Evolutionary conservation across 2,888 invertebrate genomes (phyloP).

Genomic region (Peribatodes rhomboidaria): DNA sequence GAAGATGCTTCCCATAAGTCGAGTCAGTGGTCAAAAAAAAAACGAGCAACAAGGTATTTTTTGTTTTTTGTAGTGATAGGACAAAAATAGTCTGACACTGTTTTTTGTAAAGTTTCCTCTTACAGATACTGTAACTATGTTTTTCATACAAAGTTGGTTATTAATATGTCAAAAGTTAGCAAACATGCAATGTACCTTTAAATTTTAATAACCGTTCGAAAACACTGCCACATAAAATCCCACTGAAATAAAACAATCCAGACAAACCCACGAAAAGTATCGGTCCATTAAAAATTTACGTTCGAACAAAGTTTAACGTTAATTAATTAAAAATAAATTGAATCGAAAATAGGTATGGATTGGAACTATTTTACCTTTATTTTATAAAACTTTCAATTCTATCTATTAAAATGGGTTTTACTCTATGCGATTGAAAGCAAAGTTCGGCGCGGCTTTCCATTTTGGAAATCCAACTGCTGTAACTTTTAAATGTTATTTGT

Average conservation of each 20-base stretch:
- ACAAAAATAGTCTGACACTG: too few relatives aligned
- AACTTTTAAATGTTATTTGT: constrained; percentile 59
- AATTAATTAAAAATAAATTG: constrained; percentile 69
- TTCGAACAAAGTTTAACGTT: constrained; percentile 35
- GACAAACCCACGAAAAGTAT: constrained; percentile 26
- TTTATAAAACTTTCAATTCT: constrained; percentile 67
- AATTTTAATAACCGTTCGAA: constrained; percentile 11
- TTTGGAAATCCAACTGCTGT: constrained; percentile 64
- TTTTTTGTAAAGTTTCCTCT: not conserved
- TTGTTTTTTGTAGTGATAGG: too few relatives aligned
- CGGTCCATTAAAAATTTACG: constrained; percentile 33
- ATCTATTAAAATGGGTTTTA: constrained; percentile 69
- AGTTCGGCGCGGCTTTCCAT: constrained; percentile 72
- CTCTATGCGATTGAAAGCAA: constrained; percentile 72
- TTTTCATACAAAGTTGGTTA: not conserved
- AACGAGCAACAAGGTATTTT: too few relatives aligned
- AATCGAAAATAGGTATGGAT: constrained; percentile 64
- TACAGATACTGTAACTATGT: not conserved
- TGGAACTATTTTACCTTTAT: constrained; percentile 70
- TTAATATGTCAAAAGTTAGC: constrained; percentile 4
- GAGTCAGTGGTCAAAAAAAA: too few relatives aligned
- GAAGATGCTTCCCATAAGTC: too few relatives aligned
- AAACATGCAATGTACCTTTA: constrained; percentile 8
- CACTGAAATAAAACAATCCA: constrained; percentile 21
- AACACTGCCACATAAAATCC: constrained; percentile 14